Evolutionary conservation across 2,888 invertebrate species (phyloP).

Genomic region (Meloe dianella): DNA sequence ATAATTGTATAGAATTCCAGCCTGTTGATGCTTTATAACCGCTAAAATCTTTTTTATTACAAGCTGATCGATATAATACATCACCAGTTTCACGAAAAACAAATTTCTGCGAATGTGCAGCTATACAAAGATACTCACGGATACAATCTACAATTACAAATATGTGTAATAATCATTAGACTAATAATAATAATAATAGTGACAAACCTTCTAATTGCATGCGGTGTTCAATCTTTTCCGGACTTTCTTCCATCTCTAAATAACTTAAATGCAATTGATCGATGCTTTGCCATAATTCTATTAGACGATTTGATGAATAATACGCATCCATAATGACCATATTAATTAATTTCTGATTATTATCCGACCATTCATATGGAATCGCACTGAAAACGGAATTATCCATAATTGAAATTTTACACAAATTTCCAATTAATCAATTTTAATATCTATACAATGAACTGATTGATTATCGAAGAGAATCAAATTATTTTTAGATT

Average conservation of each 20-base stretch:
- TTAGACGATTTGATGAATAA: conserved; percentile 65
- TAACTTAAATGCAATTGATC: conserved; percentile 79
- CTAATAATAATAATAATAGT: conserved; percentile 2
- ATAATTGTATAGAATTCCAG: conserved; percentile 83
- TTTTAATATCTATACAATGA: not conserved
- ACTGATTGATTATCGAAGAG: not conserved
- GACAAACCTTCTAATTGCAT: conserved; percentile 76
- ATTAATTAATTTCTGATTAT: conserved; percentile 34
- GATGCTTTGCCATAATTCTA: conserved; percentile 75
- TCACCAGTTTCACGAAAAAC: conserved; percentile 75
- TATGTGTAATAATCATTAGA: conserved; percentile 5
- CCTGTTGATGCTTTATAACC: conserved; percentile 82
- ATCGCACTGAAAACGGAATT: not conserved
- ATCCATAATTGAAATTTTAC: not conserved
- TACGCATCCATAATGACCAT: conserved; percentile 61
- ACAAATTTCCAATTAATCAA: not conserved
- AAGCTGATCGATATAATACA: conserved; percentile 76
- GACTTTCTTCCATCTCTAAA: conserved; percentile 80
- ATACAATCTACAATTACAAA: conserved; percentile 69
- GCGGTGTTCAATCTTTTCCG: conserved; percentile 76
- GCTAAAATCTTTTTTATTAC: conserved; percentile 74
- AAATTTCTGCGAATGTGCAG: conserved; percentile 82
- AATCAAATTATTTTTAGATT: not conserved
- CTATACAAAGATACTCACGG: conserved; percentile 77
- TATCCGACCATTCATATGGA: not conserved